A percentile compares a stretch with the other conserved stretches of the same genome.
phyloP scores from a whole-genome alignment of 2,113 vertebrate species.

The Merops nubicus region DNA sequence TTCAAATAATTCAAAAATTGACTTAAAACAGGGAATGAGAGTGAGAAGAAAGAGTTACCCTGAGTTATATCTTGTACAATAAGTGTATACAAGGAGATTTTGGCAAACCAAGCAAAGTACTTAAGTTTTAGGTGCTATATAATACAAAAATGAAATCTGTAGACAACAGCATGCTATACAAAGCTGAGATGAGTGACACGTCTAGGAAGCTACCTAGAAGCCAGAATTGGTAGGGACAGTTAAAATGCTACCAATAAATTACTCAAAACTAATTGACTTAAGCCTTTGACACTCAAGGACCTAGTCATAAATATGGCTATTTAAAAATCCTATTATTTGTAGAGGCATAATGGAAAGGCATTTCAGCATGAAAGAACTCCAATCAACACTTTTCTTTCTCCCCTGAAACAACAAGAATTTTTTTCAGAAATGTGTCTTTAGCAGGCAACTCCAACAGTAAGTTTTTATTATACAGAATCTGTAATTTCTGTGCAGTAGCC shows the following conservation, averaged over 20 bases:
- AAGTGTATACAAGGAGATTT: not conserved
- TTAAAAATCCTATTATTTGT: not conserved
- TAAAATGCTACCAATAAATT: not conserved
- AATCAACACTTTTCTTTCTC: not conserved
- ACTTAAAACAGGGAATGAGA: not conserved
- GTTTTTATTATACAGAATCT: not conserved
- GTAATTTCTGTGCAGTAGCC: not conserved
- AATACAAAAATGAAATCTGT: not conserved
- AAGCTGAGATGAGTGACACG: not conserved
- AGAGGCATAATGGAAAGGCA: not conserved
- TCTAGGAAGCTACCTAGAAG: not conserved
- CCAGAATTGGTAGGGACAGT: not conserved
- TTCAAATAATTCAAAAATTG: not conserved
- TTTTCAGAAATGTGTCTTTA: not conserved
- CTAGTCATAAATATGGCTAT: rapidly evolving
- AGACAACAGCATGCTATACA: not conserved
- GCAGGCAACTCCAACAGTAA: not conserved
- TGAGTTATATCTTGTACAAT: not conserved
- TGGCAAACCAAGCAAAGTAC: not conserved
- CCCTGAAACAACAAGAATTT: not conserved
- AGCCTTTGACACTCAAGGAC: not conserved
- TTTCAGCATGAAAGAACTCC: not conserved
- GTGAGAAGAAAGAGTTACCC: not conserved
- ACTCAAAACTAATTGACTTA: not conserved
- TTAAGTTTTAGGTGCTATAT: not conserved